phyloP scores from a whole-genome alignment of 2,113 vertebrate genomes.

The Mellivora capensis region DNA sequence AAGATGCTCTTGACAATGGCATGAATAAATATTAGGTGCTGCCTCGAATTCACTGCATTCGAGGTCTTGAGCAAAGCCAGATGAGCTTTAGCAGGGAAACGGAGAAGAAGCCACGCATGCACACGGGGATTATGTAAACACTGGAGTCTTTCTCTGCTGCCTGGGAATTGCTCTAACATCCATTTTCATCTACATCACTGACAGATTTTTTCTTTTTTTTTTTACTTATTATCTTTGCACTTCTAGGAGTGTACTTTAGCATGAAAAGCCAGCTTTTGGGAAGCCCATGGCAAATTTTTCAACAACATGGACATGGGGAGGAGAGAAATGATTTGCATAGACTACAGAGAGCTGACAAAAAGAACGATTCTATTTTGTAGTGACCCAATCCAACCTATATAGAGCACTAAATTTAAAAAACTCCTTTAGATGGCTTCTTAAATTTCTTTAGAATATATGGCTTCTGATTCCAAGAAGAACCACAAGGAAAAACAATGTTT shows the following conservation, averaged over 20 bases:
- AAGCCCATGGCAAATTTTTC: conserved; percentile 58
- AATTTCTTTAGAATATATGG: conserved; percentile 13
- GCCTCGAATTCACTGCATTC: conserved; percentile 74
- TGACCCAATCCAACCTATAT: neutral
- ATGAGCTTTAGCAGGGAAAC: conserved; percentile 79
- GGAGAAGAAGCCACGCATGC: conserved; percentile 70
- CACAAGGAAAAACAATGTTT: neutral
- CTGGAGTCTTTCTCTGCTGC: conserved; percentile 56
- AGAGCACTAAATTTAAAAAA: conserved; percentile 32
- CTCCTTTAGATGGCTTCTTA: conserved; percentile 35
- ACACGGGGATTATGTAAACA: conserved; percentile 72
- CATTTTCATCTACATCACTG: conserved; percentile 76
- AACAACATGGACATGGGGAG: conserved; percentile 43
- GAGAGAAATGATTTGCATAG: conserved; percentile 59
- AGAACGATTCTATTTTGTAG: conserved; percentile 33
- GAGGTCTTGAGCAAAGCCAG: conserved; percentile 81
- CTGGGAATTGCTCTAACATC: conserved; percentile 57
- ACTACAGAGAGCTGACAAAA: conserved; percentile 1
- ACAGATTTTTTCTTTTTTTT: conserved; percentile 69
- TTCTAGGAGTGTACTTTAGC: conserved; percentile 64
- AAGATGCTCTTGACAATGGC: conserved; percentile 82
- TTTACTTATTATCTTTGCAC: conserved; percentile 66
- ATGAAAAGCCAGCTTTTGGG: conserved; percentile 64
- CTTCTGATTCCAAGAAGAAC: conserved; percentile 37
- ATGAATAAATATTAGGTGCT: conserved; percentile 84